A percentile compares a stretch with the other conserved stretches of the same genome.
phyloP scores from a whole-genome alignment of 30 jellyfish, hydroid and myxozoan species.

The Sanderia malayensis region DNA sequence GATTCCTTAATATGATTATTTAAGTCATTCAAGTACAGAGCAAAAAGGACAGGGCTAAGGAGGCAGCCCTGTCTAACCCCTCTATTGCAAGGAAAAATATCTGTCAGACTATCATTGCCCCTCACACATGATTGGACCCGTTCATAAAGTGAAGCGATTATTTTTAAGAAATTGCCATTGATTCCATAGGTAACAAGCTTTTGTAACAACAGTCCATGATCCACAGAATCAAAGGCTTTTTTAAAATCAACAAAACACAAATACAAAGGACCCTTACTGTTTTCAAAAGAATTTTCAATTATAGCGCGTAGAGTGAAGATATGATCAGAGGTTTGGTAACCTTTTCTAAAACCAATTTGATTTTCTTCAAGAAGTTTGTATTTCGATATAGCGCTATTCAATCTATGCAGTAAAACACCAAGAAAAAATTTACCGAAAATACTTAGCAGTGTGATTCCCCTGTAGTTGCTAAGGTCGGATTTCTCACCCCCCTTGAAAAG shows the following conservation, averaged over 20 bases:
- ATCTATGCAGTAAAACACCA: constrained; percentile 26
- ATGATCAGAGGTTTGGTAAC: constrained; percentile 21
- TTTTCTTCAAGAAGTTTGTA: constrained; percentile 13
- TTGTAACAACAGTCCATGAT: constrained; percentile 26
- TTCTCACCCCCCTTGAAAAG: constrained; percentile 29
- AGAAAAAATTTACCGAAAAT: constrained; percentile 15
- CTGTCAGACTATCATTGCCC: constrained; percentile 38
- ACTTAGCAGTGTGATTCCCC: constrained; percentile 29
- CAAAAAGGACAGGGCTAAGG: constrained; percentile 44
- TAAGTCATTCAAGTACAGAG: constrained; percentile 29
- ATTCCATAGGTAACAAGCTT: constrained; percentile 26
- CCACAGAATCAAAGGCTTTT: constrained; percentile 43
- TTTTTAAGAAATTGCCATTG: constrained; percentile 25
- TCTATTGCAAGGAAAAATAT: constrained; percentile 32
- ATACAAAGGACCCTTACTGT: constrained; percentile 17
- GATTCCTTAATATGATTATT: constrained; percentile 7
- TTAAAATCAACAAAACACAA: no score
- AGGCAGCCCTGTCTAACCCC: constrained; percentile 49
- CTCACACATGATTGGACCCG: constrained; percentile 31
- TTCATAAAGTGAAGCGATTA: constrained; percentile 32
- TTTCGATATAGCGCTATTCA: constrained; percentile 6
- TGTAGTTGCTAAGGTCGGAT: constrained; percentile 24
- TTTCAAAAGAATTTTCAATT: constrained; percentile 19
- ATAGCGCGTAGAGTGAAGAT: constrained; percentile 7
- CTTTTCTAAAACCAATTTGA: constrained; percentile 24